phyloP scores from a whole-genome alignment of 2,797 vertebrate genomes.

The Sphenodon punctatus region DNA sequence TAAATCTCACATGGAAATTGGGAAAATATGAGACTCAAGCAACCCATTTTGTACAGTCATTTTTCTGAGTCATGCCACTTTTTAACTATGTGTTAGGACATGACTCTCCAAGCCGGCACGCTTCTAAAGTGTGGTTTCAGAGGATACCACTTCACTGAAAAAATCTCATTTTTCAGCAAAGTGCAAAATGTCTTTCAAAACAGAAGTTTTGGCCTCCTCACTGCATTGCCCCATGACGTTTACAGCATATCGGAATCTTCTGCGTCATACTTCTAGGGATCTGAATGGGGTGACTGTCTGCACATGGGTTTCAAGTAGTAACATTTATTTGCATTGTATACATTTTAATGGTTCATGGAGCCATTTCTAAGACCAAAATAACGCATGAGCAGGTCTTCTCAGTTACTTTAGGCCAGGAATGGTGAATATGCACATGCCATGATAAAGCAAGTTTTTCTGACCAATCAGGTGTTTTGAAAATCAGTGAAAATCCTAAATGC shows the following conservation, averaged over 20 bases:
- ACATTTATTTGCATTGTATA: not conserved
- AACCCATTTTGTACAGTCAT: not conserved
- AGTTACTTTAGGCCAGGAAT: not conserved
- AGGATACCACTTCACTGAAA: not conserved
- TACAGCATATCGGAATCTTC: fast-evolving
- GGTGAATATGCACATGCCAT: not conserved
- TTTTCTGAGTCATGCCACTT: not conserved
- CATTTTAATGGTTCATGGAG: not conserved
- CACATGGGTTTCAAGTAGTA: not conserved
- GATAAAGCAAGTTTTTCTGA: fast-evolving
- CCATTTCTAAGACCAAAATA: not conserved
- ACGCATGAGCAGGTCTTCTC: fast-evolving
- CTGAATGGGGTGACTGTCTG: fast-evolving
- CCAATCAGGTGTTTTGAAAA: too few relatives aligned
- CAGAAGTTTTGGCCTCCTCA: not conserved
- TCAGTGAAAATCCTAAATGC: too few relatives aligned
- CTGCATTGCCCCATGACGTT: not conserved
- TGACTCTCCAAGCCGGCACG: not conserved
- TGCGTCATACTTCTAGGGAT: not conserved
- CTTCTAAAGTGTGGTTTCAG: not conserved
- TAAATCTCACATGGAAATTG: not conserved
- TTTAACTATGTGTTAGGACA: not conserved
- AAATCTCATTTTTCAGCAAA: not conserved
- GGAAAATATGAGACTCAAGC: not conserved
- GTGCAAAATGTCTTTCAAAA: not conserved